Base-by-base conservation (phyloP, 2,113 vertebrate species). In the Mystacornis crossleyi region DNA sequence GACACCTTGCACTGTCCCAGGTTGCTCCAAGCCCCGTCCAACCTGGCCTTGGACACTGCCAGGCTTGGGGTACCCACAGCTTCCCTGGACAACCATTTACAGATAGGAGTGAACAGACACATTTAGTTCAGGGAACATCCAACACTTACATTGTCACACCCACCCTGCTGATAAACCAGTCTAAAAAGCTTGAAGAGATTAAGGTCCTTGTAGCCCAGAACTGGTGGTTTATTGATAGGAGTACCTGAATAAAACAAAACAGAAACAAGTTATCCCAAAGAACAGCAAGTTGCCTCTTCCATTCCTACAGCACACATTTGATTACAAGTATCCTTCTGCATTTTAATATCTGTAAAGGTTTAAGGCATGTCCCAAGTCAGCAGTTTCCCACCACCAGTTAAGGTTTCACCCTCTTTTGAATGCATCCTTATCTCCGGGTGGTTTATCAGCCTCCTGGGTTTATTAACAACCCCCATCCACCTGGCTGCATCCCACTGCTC, bases 151-250 rank as follows among this genome's bases (percentile, higher is more conserved):
- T 97, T 99, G 97, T 99, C 99, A 97, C 99, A 99, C 97, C 99
- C 99, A 84, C 99, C 99, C 91, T 99, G 99, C 45, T 99, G 98
- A 97, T 98, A 98, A 8, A 99, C 99, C 96, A 99, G 98, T 87
- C 99, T 98, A 97, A 99, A 99, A 94, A 99, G 99, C 90, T 99
- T 99, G 98, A 99, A 99, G 93, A 99, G 99, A 97, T 99, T 99
- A 92, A 99, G 98, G 95, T 99, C 99, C 97, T 99, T 99, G 93
- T 99, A 99, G 81, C 99, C 99, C 97, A 99, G 90, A 86, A 99
- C 99, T 12, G 99, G 99, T 96, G 99, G 99, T 98, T 99, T 99
- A 97, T 99, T 99, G 98, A 99, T 99, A 96, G 99, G 98, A 60
- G 99, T 99, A 94, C 99, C 99, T 99, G 97, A 82, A 80, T 8